These are phyloP conservation scores for Apogon hyalosoma DNA, from an alignment of 2,797 vertebrate genomes.

Conservation along the genomic window DNA sequence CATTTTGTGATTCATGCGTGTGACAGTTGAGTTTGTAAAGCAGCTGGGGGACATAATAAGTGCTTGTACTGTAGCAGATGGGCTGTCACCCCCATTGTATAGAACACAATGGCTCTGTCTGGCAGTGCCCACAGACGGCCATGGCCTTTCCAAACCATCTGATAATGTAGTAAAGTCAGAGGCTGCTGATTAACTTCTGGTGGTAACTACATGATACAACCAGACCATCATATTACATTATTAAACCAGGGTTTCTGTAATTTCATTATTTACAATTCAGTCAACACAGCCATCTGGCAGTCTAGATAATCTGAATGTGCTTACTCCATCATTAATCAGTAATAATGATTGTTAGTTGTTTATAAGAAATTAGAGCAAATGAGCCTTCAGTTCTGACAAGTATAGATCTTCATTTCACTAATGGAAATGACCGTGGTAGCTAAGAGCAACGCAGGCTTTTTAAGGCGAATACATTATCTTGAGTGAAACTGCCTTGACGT, in stretches of 20 bases:
- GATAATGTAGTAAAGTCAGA: neutral
- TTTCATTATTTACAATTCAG: neutral
- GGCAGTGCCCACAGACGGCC: neutral
- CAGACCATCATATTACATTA: neutral
- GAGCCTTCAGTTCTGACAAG: constrained; percentile 5
- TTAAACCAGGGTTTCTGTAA: neutral
- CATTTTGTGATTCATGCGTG: neutral
- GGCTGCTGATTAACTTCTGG: constrained; percentile 4
- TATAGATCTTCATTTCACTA: constrained; percentile 16
- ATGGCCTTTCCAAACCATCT: constrained; percentile 10
- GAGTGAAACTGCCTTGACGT: neutral
- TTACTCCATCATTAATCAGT: neutral
- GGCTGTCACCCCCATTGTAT: constrained; percentile 16
- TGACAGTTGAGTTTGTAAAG: neutral
- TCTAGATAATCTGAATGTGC: neutral
- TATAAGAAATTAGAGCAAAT: neutral
- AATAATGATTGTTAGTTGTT: neutral
- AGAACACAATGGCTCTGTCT: constrained; percentile 7
- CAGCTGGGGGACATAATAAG: constrained; percentile 28
- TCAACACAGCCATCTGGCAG: neutral
- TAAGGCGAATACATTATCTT: constrained; percentile 1
- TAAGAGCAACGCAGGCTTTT: neutral
- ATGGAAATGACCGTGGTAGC: constrained; percentile 16
- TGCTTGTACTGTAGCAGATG: constrained; percentile 37
- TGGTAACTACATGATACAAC: neutral